Evolutionary conservation across 2,797 vertebrate species (phyloP), one percentile per base, ranked within the genome.

Genomic region (Anableps anableps): DNA sequence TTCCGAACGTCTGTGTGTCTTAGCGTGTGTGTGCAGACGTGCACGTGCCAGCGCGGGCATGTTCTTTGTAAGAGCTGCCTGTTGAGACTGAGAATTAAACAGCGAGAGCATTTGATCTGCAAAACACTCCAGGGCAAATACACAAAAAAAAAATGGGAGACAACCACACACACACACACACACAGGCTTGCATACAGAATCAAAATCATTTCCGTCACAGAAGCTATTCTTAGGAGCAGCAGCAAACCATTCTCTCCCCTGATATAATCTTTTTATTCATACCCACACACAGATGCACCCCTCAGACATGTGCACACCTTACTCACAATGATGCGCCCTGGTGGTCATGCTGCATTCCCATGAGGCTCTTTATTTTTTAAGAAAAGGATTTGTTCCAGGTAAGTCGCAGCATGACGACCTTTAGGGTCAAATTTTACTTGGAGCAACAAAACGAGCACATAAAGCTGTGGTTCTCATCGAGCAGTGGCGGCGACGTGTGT

Each of bases 11-110:
- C 91, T 89, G 74, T 88, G 74, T 82, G 80, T 89, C 78, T 72
- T 77, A 85, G 78, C 80, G 76, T 86, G 45, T 85, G 80, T 85
- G 51, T 80, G 83, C 72, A 68, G 80, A 81, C 79, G 84, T 82
- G 91, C 89, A 78, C 73, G 89, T 85, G 87, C 85, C 84, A 51
- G 79, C 80, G 86, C 23, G 88, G 88, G 91, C 76, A 17, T 83
- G 84, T 74, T 82, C 88, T 93, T 87, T 91, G 85, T 90, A 89
- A 88, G 90, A 89, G 92, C 91, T 89, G 93, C 93, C 88, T 92
- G 94, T 92, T 92, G 93, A 93, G 93, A 94, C 78, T 91, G 88
- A 90, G 94, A 94, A 95, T 95, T 94, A 95, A 94, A 93, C 94
- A 92, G 92, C 91, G 84, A 93, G 92, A 89, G 93, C 92, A 95